Percentiles rank a stretch among this genome's conserved stretches.
Evolutionary conservation across 2,113 vertebrate species (phyloP).

Genomic region (Aptenodytes patagonicus): DNA sequence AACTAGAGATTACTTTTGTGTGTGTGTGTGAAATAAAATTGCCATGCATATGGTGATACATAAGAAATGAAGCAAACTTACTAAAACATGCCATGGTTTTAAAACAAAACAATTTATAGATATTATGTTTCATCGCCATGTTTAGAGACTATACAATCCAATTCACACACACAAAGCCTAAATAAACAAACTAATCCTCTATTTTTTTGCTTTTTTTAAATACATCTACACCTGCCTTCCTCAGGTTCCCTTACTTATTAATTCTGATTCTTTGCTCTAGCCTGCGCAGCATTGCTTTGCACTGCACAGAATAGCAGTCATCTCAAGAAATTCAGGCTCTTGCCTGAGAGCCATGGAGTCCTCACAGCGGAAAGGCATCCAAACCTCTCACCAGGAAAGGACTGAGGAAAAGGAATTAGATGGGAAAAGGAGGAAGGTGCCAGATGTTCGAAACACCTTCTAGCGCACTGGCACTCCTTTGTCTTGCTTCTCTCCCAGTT

Average conservation of each 20-base stretch:
- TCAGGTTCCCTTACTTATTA: neutral
- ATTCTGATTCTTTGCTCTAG: neutral
- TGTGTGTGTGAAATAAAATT: neutral
- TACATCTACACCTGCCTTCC: neutral
- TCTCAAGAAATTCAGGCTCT: neutral
- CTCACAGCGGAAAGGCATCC: neutral
- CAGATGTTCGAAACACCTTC: neutral
- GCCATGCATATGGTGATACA: neutral
- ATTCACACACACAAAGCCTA: neutral
- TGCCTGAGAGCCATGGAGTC: neutral
- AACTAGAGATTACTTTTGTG: neutral
- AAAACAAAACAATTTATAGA: neutral
- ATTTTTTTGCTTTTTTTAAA: neutral
- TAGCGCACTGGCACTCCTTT: neutral
- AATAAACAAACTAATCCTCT: neutral
- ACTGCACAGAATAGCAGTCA: accelerated
- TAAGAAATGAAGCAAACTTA: neutral
- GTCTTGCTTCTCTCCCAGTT: neutral
- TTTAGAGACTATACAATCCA: neutral
- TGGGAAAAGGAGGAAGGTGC: neutral
- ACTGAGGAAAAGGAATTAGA: neutral
- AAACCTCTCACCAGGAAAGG: neutral
- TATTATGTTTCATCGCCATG: neutral
- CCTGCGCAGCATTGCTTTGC: neutral
- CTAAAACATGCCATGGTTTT: neutral